Conservation (phyloP, 2,113 vertebrate species). For the Mystacornis crossleyi region DNA sequence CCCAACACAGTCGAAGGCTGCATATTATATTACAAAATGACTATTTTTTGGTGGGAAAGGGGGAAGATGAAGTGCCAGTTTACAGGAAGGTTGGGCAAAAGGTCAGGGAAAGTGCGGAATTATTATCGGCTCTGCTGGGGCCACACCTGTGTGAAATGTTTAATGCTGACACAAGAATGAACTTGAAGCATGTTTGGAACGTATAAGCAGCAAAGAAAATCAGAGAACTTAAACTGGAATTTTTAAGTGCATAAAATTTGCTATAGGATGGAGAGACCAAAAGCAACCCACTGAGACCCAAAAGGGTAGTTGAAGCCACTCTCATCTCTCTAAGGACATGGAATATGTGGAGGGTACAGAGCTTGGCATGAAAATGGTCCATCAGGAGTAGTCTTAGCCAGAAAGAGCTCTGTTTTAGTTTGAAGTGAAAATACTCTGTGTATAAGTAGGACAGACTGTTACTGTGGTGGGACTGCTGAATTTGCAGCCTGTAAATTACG, state of each 20-base stretch:
- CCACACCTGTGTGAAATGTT: slow-evolving; percentile 71
- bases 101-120: slow-evolving; percentile 79
- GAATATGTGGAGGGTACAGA: neutral
- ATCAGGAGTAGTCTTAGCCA: neutral
- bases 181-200: slow-evolving; percentile 70
- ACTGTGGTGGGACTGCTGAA: neutral
- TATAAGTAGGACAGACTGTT: neutral
- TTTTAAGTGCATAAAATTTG: neutral
- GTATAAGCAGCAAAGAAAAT: neutral
- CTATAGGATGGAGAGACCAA: neutral
- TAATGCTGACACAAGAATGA: slow-evolving; percentile 74
- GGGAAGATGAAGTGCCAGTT: slow-evolving; percentile 34
- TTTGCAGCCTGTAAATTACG: neutral
- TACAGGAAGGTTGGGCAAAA: slow-evolving; percentile 73
- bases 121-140: slow-evolving; percentile 66
- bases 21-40: slow-evolving; percentile 61
- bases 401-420: neutral
- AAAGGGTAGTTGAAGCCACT: neutral
- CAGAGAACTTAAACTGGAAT: neutral
- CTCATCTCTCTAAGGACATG: neutral
- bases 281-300: neutral
- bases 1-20: neutral
- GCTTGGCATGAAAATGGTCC: neutral
- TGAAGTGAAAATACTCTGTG: neutral
- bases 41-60: neutral